These are phyloP conservation scores for Drosophila glabriapex DNA, from an alignment of 2,888 invertebrate species.

Conservation along the genomic window DNA sequence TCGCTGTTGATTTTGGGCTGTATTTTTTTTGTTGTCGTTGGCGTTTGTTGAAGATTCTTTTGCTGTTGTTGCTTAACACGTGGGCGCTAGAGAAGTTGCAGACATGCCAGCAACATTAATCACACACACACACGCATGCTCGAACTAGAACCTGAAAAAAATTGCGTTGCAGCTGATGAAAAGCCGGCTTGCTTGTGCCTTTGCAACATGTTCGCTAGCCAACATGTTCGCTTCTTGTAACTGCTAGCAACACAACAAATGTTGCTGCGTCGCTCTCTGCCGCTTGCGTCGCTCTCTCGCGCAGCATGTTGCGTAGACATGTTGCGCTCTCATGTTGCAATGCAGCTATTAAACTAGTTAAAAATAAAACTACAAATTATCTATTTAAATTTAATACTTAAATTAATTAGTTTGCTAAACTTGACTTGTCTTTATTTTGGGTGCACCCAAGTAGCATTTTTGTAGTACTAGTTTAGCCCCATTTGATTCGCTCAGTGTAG, in stretches of 20 bases:
- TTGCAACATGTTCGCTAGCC: slow-evolving; percentile 24
- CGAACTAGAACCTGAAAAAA: slow-evolving; percentile 30
- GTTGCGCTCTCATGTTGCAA: slow-evolving; percentile 37
- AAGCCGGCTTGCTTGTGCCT: slow-evolving; percentile 39
- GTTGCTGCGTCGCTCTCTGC: slow-evolving; percentile 30
- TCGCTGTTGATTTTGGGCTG: slow-evolving; percentile 8
- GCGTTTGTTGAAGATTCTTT: slow-evolving; percentile 29
- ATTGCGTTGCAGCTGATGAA: slow-evolving; percentile 20
- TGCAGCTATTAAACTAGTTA: neutral
- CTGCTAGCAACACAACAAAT: slow-evolving; percentile 22
- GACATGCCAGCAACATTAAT: slow-evolving; percentile 44
- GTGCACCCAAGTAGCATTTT: neutral
- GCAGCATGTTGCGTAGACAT: slow-evolving; percentile 68
- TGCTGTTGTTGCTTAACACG: slow-evolving; percentile 27
- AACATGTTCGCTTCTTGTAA: slow-evolving; percentile 32
- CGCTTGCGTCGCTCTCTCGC: neutral
- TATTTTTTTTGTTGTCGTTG: slow-evolving; percentile 28
- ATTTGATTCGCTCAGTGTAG: slow-evolving; percentile 47
- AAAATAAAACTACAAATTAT: neutral
- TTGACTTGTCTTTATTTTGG: neutral
- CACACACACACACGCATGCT: slow-evolving; percentile 18
- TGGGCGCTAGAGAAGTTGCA: slow-evolving; percentile 38
- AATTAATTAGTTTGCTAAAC: neutral
- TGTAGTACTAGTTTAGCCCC: neutral
- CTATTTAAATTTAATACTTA: neutral